Conservation (phyloP, 2,113 vertebrate genomes). For the Cygnus atratus region DNA sequence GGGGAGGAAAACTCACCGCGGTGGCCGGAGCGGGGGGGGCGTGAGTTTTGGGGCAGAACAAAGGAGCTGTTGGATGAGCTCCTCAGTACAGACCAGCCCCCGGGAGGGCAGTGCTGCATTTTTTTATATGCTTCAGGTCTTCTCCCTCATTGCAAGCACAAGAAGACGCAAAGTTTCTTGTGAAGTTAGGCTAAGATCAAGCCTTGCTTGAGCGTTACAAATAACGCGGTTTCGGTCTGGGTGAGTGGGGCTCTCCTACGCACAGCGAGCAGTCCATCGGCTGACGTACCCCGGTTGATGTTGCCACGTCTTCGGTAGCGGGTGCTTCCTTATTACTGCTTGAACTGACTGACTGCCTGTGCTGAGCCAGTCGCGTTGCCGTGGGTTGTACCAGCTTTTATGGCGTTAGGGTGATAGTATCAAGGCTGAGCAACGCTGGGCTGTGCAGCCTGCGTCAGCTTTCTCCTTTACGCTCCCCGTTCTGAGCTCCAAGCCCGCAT, state of each 20-base stretch:
- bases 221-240: not conserved
- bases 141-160: not conserved
- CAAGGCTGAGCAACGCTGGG: not conserved
- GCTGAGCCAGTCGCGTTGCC: not conserved
- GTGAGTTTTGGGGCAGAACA: not conserved
- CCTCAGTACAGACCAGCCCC: not conserved
- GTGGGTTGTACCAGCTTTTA: not conserved
- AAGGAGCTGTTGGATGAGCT: not conserved
- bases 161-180: not conserved
- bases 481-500: not conserved
- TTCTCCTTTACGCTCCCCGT: not conserved
- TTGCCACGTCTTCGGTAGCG: not conserved
- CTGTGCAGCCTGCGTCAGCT: not conserved
- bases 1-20: not conserved
- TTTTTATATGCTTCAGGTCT: not conserved
- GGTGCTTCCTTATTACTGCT: not conserved
- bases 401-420: not conserved
- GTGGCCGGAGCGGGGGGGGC: not conserved
- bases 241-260: not conserved
- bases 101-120: not conserved
- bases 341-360: not conserved
- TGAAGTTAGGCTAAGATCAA: not conserved
- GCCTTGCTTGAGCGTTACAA: not conserved
- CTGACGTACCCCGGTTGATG: not conserved
- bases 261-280: not conserved